phyloP scores from a whole-genome alignment of 2,888 invertebrate genomes.

The Psylliodes chrysocephalus region DNA sequence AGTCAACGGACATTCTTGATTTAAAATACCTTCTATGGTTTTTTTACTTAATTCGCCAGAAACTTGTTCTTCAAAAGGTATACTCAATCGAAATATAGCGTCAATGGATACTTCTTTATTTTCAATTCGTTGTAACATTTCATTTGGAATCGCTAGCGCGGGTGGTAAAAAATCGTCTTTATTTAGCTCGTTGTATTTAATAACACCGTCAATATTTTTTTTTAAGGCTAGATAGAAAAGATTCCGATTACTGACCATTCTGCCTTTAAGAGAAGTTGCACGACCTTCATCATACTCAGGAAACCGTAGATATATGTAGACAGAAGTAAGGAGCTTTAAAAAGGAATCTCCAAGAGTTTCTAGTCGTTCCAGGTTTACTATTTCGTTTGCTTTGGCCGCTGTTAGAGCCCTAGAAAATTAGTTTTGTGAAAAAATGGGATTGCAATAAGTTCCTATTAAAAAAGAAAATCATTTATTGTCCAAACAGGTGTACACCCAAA shows the following conservation, averaged over 20 bases:
- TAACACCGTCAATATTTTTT: conserved; percentile 69
- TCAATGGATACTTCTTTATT: conserved; percentile 61
- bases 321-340: conserved; percentile 80
- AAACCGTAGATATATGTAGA: conserved; percentile 78
- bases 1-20: conserved; percentile 44
- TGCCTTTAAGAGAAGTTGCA: conserved; percentile 77
- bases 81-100: conserved; percentile 65
- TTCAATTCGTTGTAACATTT: conserved; percentile 63
- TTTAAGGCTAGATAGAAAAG: conserved; percentile 77
- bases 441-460: no score
- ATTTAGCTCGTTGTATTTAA: conserved; percentile 73
- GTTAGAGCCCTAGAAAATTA: conserved; percentile 73
- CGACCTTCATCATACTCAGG: conserved; percentile 80
- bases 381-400: conserved; percentile 77
- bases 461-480: no score
- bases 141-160: conserved; percentile 72
- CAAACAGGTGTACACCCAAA: no score
- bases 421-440: no score
- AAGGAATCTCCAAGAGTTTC: conserved; percentile 93
- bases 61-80: conserved; percentile 63
- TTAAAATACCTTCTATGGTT: conserved; percentile 48
- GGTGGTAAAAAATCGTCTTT: conserved; percentile 84
- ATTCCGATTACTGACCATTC: conserved; percentile 85
- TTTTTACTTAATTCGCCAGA: conserved; percentile 52
- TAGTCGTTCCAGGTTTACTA: conserved; percentile 81